Conservation (phyloP, 2,888 invertebrate genomes). For the Dendrolimus pini region DNA sequence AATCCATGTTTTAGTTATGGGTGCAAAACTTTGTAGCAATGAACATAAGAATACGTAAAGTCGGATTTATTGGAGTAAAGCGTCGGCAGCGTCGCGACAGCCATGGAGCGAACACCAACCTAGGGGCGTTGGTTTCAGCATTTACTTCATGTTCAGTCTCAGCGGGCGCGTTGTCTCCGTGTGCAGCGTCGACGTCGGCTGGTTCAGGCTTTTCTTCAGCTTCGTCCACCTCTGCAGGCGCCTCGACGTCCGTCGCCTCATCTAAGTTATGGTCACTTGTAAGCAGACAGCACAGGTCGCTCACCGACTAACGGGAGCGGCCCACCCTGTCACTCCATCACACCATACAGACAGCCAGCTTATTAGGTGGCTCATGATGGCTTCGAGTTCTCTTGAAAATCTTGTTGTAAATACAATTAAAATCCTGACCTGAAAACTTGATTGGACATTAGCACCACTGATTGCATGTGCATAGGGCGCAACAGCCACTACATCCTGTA, state of each 20-base stretch:
- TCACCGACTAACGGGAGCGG: conserved; percentile 43
- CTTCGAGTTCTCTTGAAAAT: conserved; percentile 7
- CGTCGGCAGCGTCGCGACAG: conserved; percentile 57
- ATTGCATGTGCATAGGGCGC: conserved; percentile 32
- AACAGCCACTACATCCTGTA: not conserved
- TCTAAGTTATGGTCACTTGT: conserved; percentile 61
- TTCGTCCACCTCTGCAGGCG: conserved; percentile 38
- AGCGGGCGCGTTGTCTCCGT: conserved; percentile 35
- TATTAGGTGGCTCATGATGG: conserved; percentile 1
- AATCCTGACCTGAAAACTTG: conserved; percentile 73
- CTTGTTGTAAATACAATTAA: conserved; percentile 35
- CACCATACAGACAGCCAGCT: not conserved
- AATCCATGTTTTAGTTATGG: conserved; percentile 20
- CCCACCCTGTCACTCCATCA: conserved; percentile 46
- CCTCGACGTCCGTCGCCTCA: conserved; percentile 47
- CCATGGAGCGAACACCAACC: conserved; percentile 70
- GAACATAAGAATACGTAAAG: conserved; percentile 38
- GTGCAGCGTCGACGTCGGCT: conserved; percentile 32
- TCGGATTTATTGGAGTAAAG: conserved; percentile 54
- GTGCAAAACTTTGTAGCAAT: conserved; percentile 76
- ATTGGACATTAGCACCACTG: conserved; percentile 70
- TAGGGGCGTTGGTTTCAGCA: conserved; percentile 63
- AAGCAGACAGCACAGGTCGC: conserved; percentile 62
- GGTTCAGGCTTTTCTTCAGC: conserved; percentile 39
- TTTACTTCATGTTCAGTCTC: conserved; percentile 52